These are phyloP conservation scores for Ornithoptera alexandrae DNA, from an alignment of 2,888 invertebrate genomes.

Conservation along the genomic window DNA sequence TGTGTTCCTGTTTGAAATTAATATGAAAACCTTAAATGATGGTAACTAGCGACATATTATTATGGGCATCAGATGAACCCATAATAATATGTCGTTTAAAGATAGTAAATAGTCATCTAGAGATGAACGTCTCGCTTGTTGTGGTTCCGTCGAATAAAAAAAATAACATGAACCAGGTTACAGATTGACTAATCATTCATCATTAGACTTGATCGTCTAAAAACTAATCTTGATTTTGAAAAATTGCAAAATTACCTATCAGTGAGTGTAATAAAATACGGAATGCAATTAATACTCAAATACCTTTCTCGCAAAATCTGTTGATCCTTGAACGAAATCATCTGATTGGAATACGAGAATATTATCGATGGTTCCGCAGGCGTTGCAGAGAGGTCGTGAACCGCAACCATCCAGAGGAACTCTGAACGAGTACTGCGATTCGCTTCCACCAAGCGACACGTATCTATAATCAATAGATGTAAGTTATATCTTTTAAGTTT, in stretches of 20 bases:
- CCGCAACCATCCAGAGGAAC: constrained; percentile 84
- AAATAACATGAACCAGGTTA: too few species aligned
- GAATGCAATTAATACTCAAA: not conserved
- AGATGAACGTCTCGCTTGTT: too few species aligned
- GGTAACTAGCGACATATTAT: too few species aligned
- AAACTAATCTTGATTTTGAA: too few species aligned
- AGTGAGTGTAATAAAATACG: not conserved
- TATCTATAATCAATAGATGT: constrained; percentile 66
- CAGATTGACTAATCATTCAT: too few species aligned
- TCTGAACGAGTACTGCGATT: constrained; percentile 79
- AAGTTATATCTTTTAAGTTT: too few species aligned
- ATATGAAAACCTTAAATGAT: too few species aligned
- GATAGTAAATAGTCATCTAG: too few species aligned
- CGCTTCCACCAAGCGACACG: constrained; percentile 80
- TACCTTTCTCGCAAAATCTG: constrained; percentile 83
- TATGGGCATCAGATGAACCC: too few species aligned
- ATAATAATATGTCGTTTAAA: too few species aligned
- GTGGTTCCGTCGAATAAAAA: not conserved
- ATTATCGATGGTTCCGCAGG: constrained; percentile 83
- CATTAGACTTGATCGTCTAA: too few species aligned
- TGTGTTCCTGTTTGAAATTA: too few species aligned
- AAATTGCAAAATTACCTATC: not conserved
- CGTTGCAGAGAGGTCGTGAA: constrained; percentile 80
- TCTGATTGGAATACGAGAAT: constrained; percentile 84
- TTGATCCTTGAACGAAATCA: constrained; percentile 82